A percentile compares a stretch with the other conserved stretches of the same genome.
These are phyloP conservation scores for Psammodynastes pulverulentus DNA, from an alignment of 2,113 vertebrate species.

Conservation along the genomic window DNA sequence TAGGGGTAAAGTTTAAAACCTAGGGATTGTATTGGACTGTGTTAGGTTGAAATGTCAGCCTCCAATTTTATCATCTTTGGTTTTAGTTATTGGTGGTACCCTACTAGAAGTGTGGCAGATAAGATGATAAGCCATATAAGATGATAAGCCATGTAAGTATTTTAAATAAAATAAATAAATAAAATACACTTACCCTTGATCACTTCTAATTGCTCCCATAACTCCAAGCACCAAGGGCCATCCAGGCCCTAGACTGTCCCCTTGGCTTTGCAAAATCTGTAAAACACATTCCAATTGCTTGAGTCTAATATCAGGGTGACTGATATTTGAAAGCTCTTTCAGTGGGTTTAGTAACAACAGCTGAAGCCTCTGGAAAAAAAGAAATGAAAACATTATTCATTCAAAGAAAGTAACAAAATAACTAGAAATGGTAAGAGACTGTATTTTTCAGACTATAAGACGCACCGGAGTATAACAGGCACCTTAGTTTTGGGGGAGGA, in stretches of 20 bases:
- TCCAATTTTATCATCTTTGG: neutral
- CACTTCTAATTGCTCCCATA: constrained; percentile 96
- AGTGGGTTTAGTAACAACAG: constrained; percentile 91
- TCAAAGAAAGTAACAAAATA: neutral
- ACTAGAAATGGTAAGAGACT: neutral
- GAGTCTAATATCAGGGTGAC: constrained; percentile 93
- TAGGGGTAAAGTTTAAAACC: neutral
- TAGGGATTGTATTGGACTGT: neutral
- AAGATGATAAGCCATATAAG: neutral
- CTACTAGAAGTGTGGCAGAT: neutral
- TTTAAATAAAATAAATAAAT: neutral
- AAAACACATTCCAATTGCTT: constrained; percentile 96
- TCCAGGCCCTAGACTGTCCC: constrained; percentile 92
- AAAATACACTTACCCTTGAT: constrained; percentile 87
- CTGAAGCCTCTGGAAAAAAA: constrained; percentile 83
- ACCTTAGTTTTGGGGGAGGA: no score
- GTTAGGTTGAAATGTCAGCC: neutral
- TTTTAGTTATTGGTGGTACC: neutral
- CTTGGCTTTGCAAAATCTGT: constrained; percentile 96
- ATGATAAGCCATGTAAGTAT: neutral
- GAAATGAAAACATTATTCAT: constrained; percentile 42
- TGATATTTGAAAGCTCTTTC: constrained; percentile 92
- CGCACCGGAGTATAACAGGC: no score
- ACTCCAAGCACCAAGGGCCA: constrained; percentile 97
- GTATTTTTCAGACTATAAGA: no score